Evolutionary conservation across 2,113 vertebrate species (phyloP).

Genomic region (Pteropus alecto): DNA sequence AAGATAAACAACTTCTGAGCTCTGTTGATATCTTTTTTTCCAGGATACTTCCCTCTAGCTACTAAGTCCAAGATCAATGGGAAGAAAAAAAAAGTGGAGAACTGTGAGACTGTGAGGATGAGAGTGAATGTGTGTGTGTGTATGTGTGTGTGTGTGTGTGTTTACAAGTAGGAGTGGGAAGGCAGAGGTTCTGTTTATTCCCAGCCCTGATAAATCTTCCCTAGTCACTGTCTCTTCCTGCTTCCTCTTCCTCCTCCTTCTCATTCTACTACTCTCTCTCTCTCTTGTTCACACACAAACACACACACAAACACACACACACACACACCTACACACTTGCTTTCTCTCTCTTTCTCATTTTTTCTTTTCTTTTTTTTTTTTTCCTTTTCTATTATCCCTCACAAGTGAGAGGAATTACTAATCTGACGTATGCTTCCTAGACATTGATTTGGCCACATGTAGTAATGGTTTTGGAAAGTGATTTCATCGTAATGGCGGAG

Average conservation of each 20-base stretch:
- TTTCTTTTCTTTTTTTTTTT: background rate
- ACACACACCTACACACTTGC: too few relatives aligned
- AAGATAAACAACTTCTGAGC: background rate
- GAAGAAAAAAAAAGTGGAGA: background rate
- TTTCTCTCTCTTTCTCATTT: background rate
- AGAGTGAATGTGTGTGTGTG: accelerated
- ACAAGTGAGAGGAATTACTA: background rate
- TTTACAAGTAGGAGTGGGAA: too few relatives aligned
- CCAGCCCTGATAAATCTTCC: background rate
- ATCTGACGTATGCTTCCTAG: background rate
- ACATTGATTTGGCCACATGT: background rate
- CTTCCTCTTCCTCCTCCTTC: background rate
- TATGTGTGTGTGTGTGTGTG: background rate
- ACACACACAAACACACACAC: too few relatives aligned
- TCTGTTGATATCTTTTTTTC: background rate
- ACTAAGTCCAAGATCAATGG: background rate
- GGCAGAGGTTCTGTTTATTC: background rate
- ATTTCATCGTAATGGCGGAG: background rate
- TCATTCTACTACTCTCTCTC: background rate
- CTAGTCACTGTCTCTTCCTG: background rate
- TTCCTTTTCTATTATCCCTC: background rate
- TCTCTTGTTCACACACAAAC: too few relatives aligned
- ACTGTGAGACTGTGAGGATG: background rate
- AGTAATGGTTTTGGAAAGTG: background rate
- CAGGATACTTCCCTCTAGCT: background rate